Evolutionary conservation across 2,888 invertebrate species (phyloP).

Genomic region (Cheilosia scutellata): DNA sequence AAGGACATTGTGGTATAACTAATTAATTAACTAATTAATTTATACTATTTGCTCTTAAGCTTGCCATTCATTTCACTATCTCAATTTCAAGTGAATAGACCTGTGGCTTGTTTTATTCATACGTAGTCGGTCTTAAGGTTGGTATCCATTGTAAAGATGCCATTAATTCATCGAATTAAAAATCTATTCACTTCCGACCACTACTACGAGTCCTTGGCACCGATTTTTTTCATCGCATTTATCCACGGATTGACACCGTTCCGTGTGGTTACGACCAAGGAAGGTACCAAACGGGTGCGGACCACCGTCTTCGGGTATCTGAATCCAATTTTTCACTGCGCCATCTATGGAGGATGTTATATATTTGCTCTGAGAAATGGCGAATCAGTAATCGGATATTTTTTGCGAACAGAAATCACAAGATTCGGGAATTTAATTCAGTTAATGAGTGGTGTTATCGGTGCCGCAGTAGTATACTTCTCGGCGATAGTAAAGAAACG

Average conservation of each 20-base stretch:
- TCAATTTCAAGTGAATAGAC: constrained; percentile 34
- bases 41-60: background rate
- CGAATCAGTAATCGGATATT: constrained; percentile 75
- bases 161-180: constrained; percentile 37
- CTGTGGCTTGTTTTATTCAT: too few species aligned
- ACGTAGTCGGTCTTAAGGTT: too few species aligned
- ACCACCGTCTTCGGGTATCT: constrained; percentile 62
- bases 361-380: constrained; percentile 49
- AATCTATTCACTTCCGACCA: constrained; percentile 52
- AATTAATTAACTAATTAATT: constrained; percentile 35
- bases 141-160: background rate
- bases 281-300: constrained; percentile 55
- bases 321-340: constrained; percentile 42
- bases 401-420: constrained; percentile 70
- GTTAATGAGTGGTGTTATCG: constrained; percentile 52
- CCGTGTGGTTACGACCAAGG: constrained; percentile 50
- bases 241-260: constrained; percentile 72
- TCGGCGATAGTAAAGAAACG: constrained; percentile 49
- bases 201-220: constrained; percentile 75
- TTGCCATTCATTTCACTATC: constrained; percentile 13
- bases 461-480: constrained; percentile 48
- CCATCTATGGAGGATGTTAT: constrained; percentile 51
- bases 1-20: background rate
- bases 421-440: constrained; percentile 62
- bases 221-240: constrained; percentile 66